Evolutionary conservation across 92 coral and sea anemone species (phyloP), one percentile per base, ranked within the genome.

Genomic region (Actinernus sp.): DNA sequence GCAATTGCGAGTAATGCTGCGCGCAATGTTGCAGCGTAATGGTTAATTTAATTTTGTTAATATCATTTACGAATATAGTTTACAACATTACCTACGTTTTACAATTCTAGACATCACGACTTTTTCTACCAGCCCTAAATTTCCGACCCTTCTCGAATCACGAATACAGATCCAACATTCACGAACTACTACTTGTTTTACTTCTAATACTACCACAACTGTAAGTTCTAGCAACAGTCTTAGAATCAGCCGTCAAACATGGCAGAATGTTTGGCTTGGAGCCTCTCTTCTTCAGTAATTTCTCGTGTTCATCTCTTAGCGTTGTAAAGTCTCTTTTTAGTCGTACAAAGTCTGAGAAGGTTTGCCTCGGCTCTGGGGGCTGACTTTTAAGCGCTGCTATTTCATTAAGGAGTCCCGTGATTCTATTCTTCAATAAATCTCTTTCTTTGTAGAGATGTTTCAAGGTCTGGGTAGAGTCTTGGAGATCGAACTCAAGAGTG

Each of bases 401-500:
- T 61, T 86, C 92, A 33, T 71, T 69, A n/a, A 90, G 49, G n/a
- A 90, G 79, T 4, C 76, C 80, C 0, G 89, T 79, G 38, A 90
- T 90, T 44, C 86, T 73, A 63, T 90, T 90, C 32, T 90, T 90
- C 10, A 86, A 55, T 60, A 85, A 61, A 69, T 90, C 96, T 61
- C 96, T 74, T 27, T 90, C 96, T 52, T 85, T 90, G 66, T 69
- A 90, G 55, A 85, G 73, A 53, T 61, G 77, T 31, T 90, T 90
- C 46, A 85, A 46, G 18, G 92, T 53, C 34, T 71, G 85, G 17
- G 92, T 41, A 2, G 92, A 79, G 58, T 86, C 96, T 37, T 85
- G 82, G 23, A 89, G 61, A 28, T 69, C 74, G 58, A 74, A 86
- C 29, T 85, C 83, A 66, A 90, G 45, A 13, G 68, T 57, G 25